Evolutionary conservation across 1,140 invertebrate genomes (phyloP), one percentile per base, ranked within the genome.

Genomic region (Ceratina calcarata): DNA sequence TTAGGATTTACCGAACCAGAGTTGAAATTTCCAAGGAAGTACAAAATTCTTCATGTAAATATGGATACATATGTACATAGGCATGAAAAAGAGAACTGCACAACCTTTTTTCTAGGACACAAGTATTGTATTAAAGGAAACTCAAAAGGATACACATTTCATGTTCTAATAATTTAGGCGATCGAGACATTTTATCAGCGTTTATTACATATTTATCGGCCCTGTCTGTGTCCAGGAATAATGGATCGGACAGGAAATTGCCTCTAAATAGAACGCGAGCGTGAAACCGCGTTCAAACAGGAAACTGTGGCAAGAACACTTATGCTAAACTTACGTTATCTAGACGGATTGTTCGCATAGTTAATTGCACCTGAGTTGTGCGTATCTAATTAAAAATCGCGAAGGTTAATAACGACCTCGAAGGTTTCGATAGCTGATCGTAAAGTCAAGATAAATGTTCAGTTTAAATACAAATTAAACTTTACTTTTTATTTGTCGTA

Each of bases 1-100:
- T 78, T 71, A 53, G 15, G 61, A 78, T 69, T 64, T 62, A 66
- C 57, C 66, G 66, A 71, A 55, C 61, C 57, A n/a, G 55, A 64
- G 37, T 13, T 32, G 60, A 75, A 69, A 67, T 81, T 67, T 65
- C 71, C 37, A 53, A 45, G 51, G 75, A 86, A 86, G 84, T 86
- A 86, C 84, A 86, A 86, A 86, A 82, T 82, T 78, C 71, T 24
- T 62, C 71, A 57, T 71, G 66, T 16, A 55, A 13, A 75, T 74
- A 27, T 85, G 85, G 51, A 45, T 22, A 76, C 68, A 71, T 62
- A 60, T 69, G 13, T 15, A n/a, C n/a, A 27, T 57, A 32, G 27
- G 22, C 20, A n/a, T 16, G 51, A 51, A 49, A 18, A 55, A 22
- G 32, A 22, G n/a, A 49, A 49, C 4, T 24, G 13, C 20, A 10